Base-by-base conservation (phyloP, 1,140 invertebrate genomes). In the Mya arenaria region DNA sequence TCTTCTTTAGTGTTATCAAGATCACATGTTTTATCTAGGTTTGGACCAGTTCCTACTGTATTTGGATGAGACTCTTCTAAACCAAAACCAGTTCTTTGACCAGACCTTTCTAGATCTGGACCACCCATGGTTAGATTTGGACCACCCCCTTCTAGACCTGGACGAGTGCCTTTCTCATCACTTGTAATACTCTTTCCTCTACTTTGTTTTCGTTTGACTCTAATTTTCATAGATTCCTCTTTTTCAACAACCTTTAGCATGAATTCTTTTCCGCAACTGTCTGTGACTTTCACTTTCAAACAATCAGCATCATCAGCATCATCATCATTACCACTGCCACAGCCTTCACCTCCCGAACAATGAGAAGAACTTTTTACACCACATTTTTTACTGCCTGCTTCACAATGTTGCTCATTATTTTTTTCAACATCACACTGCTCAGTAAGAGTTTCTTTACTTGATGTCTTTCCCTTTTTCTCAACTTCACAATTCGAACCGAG, bases 211-310 rank as follows among this genome's bases (percentile, higher is more conserved):
- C 62, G 52, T 41, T 56, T 78, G n/a, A 25, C 41, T 30, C 44
- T 63, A 1, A 66, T 1, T 23, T 65, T 34, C 32, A 30, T 28
- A 30, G 63, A 69, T 25, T 69, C 44, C 32, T 80, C 37, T 80
- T 71, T 69, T 23, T 80, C 77, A 13, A 68, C 30, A 60, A 80
- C 55, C 58, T 48, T 80, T 13, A 80, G 65, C 4, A 71, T 41
- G n/a, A 37, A 68, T n/a, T 30, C 34, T 23, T 28, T 4, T 15
- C 77, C 77, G 60, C 25, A 19, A 25, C 48, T 44, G 44, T 39
- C 55, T 60, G 30, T 44, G 15, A 80, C 77, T 15, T 13, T 62
- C 13, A 80, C 34, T n/a, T 69, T 30, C 2, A 80, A 36, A 17
- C 28, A 8, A 15, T 80, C 62, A 17, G 30, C 65, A n/a, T 13